phyloP scores from a whole-genome alignment of 2,797 vertebrate genomes.

The Helostoma temminkii region DNA sequence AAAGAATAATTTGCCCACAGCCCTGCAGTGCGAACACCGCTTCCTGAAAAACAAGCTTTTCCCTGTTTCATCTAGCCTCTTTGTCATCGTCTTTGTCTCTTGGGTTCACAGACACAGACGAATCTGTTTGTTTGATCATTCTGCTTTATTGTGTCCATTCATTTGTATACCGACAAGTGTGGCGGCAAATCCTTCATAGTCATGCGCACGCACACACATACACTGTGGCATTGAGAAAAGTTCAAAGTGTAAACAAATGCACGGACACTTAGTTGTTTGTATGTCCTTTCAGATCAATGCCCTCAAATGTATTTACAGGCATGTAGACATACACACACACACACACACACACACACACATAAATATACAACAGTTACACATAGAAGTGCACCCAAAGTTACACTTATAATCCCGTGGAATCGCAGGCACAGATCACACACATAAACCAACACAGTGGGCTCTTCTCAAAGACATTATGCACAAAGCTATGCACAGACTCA shows the following conservation, averaged over 20 bases:
- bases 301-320: conserved; percentile 37
- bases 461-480: conserved; percentile 21
- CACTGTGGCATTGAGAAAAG: conserved; percentile 25
- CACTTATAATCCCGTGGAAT: conserved; percentile 10
- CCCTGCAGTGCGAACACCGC: conserved; percentile 6
- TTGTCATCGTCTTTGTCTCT: conserved; percentile 45
- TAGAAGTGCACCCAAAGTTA: conserved; percentile 3
- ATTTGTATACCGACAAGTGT: conserved; percentile 18
- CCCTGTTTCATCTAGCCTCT: conserved; percentile 61
- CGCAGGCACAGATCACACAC: conserved; percentile 34
- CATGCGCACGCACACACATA: not conserved
- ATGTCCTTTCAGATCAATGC: conserved; percentile 52
- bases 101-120: conserved; percentile 51
- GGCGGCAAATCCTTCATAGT: conserved; percentile 47
- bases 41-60: conserved; percentile 49
- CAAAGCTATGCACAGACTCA: conserved; percentile 17
- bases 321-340: conserved; percentile 12
- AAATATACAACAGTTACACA: conserved; percentile 2
- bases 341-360: conserved; percentile 2
- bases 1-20: conserved; percentile 36
- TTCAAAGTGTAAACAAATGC: conserved; percentile 65
- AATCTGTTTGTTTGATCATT: conserved; percentile 57
- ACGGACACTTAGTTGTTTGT: conserved; percentile 51
- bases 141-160: conserved; percentile 54
- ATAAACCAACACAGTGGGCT: conserved; percentile 17